A percentile compares a stretch with the other conserved stretches of the same genome.
Conservation (phyloP, 2,113 vertebrate species). For the Struthio camelus region DNA sequence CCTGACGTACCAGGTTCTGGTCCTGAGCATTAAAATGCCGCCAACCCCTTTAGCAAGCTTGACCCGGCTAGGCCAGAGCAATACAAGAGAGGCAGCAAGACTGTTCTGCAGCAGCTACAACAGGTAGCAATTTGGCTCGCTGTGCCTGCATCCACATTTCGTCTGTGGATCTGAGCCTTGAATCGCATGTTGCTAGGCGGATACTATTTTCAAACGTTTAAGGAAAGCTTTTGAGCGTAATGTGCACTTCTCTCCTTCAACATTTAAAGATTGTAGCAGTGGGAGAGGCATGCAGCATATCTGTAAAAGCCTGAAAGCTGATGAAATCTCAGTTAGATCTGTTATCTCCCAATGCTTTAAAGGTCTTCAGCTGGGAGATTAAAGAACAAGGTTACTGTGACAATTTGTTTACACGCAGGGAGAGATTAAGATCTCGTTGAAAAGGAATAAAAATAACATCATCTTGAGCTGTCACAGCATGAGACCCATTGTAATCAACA, state of each 20-base stretch:
- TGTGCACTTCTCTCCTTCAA: slow-evolving; percentile 69
- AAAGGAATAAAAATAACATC: slow-evolving; percentile 88
- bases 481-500: slow-evolving; percentile 96
- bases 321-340: slow-evolving; percentile 81
- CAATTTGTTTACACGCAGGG: slow-evolving; percentile 87
- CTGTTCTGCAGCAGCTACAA: neutral
- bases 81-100: neutral
- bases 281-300: slow-evolving; percentile 59
- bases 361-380: slow-evolving; percentile 82
- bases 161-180: neutral
- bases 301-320: slow-evolving; percentile 70
- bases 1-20: neutral
- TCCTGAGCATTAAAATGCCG: neutral
- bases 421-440: slow-evolving; percentile 89
- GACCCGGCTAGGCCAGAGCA: neutral
- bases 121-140: slow-evolving; percentile 35
- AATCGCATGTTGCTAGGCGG: neutral
- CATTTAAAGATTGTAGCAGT: slow-evolving; percentile 66
- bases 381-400: slow-evolving; percentile 86
- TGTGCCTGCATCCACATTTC: slow-evolving; percentile 3
- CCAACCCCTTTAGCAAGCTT: neutral
- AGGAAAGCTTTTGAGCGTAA: slow-evolving; percentile 56
- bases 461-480: slow-evolving; percentile 93
- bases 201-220: slow-evolving; percentile 66
- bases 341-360: slow-evolving; percentile 82